Evolutionary conservation across 2,888 invertebrate species (phyloP).

Genomic region (Nemotelus nigrinus): DNA sequence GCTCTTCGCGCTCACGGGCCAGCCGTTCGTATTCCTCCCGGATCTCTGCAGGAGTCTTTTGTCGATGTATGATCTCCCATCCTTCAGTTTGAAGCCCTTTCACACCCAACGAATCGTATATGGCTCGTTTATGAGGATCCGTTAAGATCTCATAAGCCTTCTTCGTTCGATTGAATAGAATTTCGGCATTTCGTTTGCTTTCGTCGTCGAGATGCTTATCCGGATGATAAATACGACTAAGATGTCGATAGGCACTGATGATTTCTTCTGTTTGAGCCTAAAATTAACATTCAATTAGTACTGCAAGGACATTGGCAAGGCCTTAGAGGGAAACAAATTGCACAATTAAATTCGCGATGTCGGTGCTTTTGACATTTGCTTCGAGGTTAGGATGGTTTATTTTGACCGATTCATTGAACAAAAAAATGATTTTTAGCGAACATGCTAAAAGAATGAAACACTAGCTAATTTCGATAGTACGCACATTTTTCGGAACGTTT

Average conservation of each 20-base stretch:
- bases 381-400: slow-evolving; percentile 20
- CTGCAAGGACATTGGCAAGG: not conserved
- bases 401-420: not conserved
- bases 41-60: slow-evolving; percentile 94
- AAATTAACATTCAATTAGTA: slow-evolving; percentile 41
- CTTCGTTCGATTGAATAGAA: slow-evolving; percentile 91
- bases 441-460: not conserved
- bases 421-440: slow-evolving; percentile 19
- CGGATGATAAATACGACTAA: slow-evolving; percentile 95
- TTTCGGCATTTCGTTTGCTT: slow-evolving; percentile 88
- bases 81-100: slow-evolving; percentile 93
- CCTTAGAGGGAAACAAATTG: slow-evolving; percentile 1
- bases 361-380: slow-evolving; percentile 26
- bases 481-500: slow-evolving; percentile 85
- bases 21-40: slow-evolving; percentile 94
- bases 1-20: slow-evolving; percentile 85
- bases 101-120: slow-evolving; percentile 90
- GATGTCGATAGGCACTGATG: slow-evolving; percentile 88
- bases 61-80: slow-evolving; percentile 93
- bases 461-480: slow-evolving; percentile 54
- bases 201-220: slow-evolving; percentile 91
- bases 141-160: slow-evolving; percentile 94
- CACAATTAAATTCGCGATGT: slow-evolving; percentile 37
- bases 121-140: slow-evolving; percentile 92
- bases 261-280: slow-evolving; percentile 95